These are phyloP conservation scores for Cheilosia grossa DNA, from an alignment of 2,888 invertebrate species.

Conservation along the genomic window DNA sequence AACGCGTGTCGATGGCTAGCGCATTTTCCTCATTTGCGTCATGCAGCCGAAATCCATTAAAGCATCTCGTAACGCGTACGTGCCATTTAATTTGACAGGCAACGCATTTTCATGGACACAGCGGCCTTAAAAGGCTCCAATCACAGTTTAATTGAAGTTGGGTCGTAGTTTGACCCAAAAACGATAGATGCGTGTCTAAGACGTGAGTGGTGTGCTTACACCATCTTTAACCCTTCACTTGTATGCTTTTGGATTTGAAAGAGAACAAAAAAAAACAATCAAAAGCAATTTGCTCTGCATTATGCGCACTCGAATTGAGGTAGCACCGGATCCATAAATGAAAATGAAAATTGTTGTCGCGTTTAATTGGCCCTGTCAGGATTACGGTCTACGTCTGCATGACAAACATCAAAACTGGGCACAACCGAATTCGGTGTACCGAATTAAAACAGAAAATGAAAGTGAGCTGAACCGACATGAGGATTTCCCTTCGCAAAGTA, in stretches of 20 bases:
- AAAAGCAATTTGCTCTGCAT: slow-evolving; percentile 59
- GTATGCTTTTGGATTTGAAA: slow-evolving; percentile 30
- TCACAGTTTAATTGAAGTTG: slow-evolving; percentile 61
- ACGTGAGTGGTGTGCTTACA: slow-evolving; percentile 64
- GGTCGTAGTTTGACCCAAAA: slow-evolving; percentile 58
- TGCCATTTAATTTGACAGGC: slow-evolving; percentile 46
- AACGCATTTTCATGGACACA: slow-evolving; percentile 51
- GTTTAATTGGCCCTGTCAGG: slow-evolving; percentile 73
- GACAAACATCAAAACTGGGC: slow-evolving; percentile 64
- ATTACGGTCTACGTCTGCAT: slow-evolving; percentile 70
- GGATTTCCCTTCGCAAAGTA: slow-evolving; percentile 59
- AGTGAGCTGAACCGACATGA: slow-evolving; percentile 57
- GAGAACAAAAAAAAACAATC: not conserved
- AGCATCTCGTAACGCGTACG: slow-evolving; percentile 38
- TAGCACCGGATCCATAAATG: slow-evolving; percentile 68
- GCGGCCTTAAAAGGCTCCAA: slow-evolving; percentile 61
- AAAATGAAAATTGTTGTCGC: slow-evolving; percentile 64
- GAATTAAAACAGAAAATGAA: slow-evolving; percentile 68
- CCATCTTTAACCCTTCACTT: slow-evolving; percentile 73
- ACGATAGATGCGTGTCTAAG: slow-evolving; percentile 66
- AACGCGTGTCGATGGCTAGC: slow-evolving; percentile 22
- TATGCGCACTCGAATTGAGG: slow-evolving; percentile 46
- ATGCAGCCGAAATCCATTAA: slow-evolving; percentile 62
- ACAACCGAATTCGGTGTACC: slow-evolving; percentile 64
- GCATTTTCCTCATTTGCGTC: slow-evolving; percentile 47